phyloP scores from a whole-genome alignment of 1,140 invertebrate species.

The Euwallacea similis region DNA sequence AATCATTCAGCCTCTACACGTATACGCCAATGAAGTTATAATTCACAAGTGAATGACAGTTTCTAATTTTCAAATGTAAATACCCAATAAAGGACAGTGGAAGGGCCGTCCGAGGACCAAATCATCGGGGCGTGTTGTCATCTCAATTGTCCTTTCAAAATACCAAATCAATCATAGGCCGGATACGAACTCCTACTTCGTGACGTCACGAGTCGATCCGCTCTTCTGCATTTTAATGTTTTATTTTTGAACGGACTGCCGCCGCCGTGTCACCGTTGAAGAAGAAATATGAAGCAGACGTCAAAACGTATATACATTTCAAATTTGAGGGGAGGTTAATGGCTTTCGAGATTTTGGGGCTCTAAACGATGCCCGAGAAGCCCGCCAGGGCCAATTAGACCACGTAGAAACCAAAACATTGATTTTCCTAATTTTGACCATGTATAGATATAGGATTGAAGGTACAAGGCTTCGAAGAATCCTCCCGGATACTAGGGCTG shows the following conservation, averaged over 20 bases:
- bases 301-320: conserved; percentile 20
- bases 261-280: conserved; percentile 22
- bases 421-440: too few relatives aligned
- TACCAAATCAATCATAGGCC: conserved; percentile 32
- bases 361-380: neutral
- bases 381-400: neutral
- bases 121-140: conserved; percentile 28
- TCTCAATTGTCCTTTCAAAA: conserved; percentile 30
- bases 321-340: conserved; percentile 22
- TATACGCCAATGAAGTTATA: too few relatives aligned
- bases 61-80: neutral
- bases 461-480: conserved; percentile 8
- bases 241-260: conserved; percentile 28
- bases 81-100: neutral
- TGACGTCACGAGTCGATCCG: conserved; percentile 26
- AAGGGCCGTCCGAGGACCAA: conserved; percentile 11
- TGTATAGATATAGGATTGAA: too few relatives aligned
- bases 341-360: conserved; percentile 7
- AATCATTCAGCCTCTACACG: too few relatives aligned
- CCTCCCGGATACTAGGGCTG: conserved; percentile 14
- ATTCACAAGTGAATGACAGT: neutral
- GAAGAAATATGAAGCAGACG: conserved; percentile 28
- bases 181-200: conserved; percentile 26
- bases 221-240: conserved; percentile 29
- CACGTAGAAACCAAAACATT: too few relatives aligned